These are phyloP conservation scores for Diplolepis rosae DNA, from an alignment of 2,888 invertebrate genomes.

Conservation along the genomic window DNA sequence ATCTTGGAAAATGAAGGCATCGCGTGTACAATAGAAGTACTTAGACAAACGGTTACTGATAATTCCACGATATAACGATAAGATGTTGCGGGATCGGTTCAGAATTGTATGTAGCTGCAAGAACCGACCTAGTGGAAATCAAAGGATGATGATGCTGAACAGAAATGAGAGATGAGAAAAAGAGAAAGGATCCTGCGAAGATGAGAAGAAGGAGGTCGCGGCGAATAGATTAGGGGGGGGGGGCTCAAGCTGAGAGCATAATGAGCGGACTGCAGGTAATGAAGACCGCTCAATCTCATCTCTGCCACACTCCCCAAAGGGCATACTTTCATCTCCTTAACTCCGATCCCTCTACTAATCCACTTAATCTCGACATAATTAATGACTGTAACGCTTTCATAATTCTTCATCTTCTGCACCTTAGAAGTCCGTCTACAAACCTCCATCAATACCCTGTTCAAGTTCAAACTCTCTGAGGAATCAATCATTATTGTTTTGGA, in stretches of 20 bases:
- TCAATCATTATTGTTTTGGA: too few species aligned
- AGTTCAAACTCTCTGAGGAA: neutral
- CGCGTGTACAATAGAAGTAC: neutral
- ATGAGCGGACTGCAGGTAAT: slow-evolving; percentile 66
- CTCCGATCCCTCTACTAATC: slow-evolving; percentile 55
- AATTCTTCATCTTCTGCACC: slow-evolving; percentile 48
- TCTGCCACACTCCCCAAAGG: slow-evolving; percentile 54
- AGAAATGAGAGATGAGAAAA: slow-evolving; percentile 1
- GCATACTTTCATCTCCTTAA: slow-evolving; percentile 49
- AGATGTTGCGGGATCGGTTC: neutral
- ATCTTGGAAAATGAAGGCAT: neutral
- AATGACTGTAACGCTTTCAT: slow-evolving; percentile 59
- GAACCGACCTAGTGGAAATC: neutral
- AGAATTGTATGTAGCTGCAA: neutral
- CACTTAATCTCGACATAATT: slow-evolving; percentile 61
- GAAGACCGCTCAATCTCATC: slow-evolving; percentile 67
- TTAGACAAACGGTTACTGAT: neutral
- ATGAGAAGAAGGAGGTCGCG: neutral
- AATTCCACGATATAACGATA: neutral
- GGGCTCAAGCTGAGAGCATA: slow-evolving; percentile 65
- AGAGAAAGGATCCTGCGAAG: too few species aligned
- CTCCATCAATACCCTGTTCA: neutral
- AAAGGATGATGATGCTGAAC: neutral
- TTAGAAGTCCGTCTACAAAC: slow-evolving; percentile 15
- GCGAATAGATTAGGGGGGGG: too few species aligned